Evolutionary conservation across 2,888 invertebrate species (phyloP), one percentile per base, ranked within the genome.

Genomic region (Aporophyla nigra): DNA sequence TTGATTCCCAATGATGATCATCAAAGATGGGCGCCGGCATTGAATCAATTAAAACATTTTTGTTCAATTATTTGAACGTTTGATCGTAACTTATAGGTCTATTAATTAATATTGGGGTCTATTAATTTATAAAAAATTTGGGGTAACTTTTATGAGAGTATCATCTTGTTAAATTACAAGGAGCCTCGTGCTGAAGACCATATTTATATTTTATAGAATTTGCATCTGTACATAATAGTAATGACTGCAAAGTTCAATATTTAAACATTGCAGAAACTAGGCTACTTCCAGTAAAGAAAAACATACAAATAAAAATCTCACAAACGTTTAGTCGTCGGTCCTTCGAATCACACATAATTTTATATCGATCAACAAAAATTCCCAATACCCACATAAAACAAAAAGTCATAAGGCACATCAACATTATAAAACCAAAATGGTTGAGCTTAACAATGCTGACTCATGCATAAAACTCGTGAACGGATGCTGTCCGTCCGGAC

Each of bases 1-100:
- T 85, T 76, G 80, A 83, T 79, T 72, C 78, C 74, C 46, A 76
- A 71, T 75, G 58, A 71, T 58, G 27, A 81, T 76, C 74, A 74
- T 86, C 87, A 88, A 87, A 86, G 85, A 83, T 79, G 56, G 19
- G 76, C 74, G 78, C 82, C 88, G 75, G 61, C 58, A 56, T 72
- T 67, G 63, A 78, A 81, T 76, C 88, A 78, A 88, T 86, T 83
- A 87, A 82, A 79, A 59, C 33, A n/a, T 74, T 79, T 86, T 79
- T 86, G 58, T 83, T 80, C n/a, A 80, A 84, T 86, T 83, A 84
- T 84, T 76, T 73, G 58, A 74, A 71, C 71, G n/a, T 77, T 82
- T 69, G 58, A 56, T 83, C 71, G 71, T 82, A 68, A 86, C 73
- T 71, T 83, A 85, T 27, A 54, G 67, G 66, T 62, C 40, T 67